Conservation (phyloP, 2,113 vertebrate species). For the Sula dactylatra region DNA sequence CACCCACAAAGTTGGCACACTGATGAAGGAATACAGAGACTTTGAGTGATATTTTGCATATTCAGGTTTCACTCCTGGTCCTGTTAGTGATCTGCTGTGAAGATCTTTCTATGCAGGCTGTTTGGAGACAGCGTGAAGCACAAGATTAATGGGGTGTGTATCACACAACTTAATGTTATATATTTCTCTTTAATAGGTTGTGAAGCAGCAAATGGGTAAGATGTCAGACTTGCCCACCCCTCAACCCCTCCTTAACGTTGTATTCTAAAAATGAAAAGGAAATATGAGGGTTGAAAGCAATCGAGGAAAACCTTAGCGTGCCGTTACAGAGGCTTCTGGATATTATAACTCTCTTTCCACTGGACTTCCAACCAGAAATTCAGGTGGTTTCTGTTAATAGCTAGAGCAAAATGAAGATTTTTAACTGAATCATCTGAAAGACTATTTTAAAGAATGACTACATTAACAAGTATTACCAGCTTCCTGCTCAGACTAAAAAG, state of each 20-base stretch:
- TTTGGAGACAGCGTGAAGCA: background rate
- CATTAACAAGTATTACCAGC: slow-evolving; percentile 48
- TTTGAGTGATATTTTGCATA: background rate
- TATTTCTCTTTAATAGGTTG: background rate
- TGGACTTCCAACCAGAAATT: slow-evolving; percentile 16
- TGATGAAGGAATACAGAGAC: background rate
- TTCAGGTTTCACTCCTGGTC: background rate
- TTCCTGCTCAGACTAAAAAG: slow-evolving; percentile 49
- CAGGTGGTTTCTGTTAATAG: slow-evolving; percentile 34
- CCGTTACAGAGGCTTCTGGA: background rate
- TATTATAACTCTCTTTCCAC: slow-evolving; percentile 22
- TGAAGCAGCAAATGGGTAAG: background rate
- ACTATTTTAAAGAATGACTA: slow-evolving; percentile 56
- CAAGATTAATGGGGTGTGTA: background rate
- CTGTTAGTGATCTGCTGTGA: background rate
- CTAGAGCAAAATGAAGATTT: background rate
- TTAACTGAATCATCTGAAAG: slow-evolving; percentile 35
- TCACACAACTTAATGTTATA: background rate
- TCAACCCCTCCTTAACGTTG: background rate
- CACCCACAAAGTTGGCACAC: background rate
- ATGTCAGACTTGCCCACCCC: background rate
- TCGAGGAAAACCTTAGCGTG: background rate
- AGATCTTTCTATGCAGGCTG: background rate
- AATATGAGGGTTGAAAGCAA: background rate
- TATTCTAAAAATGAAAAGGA: background rate